Conservation (phyloP, 1,140 invertebrate species). For the Mactra quadrangularis region DNA sequence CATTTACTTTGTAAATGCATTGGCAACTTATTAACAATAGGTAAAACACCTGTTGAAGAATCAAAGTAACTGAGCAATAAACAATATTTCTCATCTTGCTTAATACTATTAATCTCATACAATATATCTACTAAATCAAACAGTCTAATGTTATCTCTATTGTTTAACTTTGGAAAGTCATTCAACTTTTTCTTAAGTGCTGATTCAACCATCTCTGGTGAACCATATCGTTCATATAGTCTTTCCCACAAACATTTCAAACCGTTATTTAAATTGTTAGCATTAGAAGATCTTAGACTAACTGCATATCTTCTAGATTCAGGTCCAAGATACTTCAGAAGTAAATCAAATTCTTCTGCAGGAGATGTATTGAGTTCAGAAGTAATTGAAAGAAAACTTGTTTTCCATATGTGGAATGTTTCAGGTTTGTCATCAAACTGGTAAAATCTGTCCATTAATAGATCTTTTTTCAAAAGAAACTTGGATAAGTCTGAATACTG, state of each 20-base stretch:
- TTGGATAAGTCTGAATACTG: background rate
- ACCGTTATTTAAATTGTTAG: background rate
- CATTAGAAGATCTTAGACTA: constrained; percentile 32
- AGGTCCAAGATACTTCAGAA: background rate
- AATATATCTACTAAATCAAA: constrained; percentile 56
- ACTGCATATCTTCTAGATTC: constrained; percentile 6
- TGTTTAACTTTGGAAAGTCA: constrained; percentile 37
- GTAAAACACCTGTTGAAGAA: constrained; percentile 44
- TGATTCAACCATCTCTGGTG: constrained; percentile 34
- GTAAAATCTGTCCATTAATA: background rate
- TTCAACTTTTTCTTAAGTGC: constrained; percentile 50
- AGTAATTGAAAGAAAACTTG: background rate
- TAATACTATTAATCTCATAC: constrained; percentile 50
- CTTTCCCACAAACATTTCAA: constrained; percentile 48
- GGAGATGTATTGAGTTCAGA: background rate
- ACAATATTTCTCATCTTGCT: constrained; percentile 29
- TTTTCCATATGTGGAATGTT: background rate
- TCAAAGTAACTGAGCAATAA: constrained; percentile 55
- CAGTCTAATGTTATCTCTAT: constrained; percentile 31
- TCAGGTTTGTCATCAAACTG: constrained; percentile 8
- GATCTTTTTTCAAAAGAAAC: background rate
- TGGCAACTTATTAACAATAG: constrained; percentile 57
- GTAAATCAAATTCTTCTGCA: constrained; percentile 2
- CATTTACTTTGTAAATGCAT: constrained; percentile 55
- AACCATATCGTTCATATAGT: constrained; percentile 56